Base-by-base conservation (phyloP, 2,113 vertebrate genomes). In the Paratilapia polleni region DNA sequence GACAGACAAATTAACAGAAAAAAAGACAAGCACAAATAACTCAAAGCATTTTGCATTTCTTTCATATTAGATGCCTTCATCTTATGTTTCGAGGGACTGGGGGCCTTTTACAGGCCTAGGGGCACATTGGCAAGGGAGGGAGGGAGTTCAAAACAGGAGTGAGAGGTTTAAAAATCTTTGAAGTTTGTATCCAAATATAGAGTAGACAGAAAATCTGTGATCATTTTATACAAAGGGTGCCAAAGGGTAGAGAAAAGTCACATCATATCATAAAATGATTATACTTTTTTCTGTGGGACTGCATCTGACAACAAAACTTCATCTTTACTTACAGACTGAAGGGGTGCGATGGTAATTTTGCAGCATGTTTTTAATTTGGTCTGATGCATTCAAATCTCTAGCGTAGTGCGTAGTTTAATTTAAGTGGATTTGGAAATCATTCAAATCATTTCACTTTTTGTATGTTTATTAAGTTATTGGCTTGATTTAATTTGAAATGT, bases 141-240 rank as follows among this genome's bases (percentile, higher is more conserved):
- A 57, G 24, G 24, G 22, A n/a, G 75, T 73, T 78, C 43, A 11
- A 63, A 77, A 63, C 73, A 38, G 47, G 47, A 81, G 63, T 24
- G 73, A 43, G 36, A 70, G 78, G 62, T 84, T 49, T 68, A 28
- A 58, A 43, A 36, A 80, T 57, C 61, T 60, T 26, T 78, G 19
- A 75, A 34, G 60, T 68, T 70, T 61, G 31, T 8, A 66, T 54
- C 52, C 52, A 73, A 73, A 73, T 54, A 0, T 73, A 73, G 68
- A 54, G 20, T 73, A 73, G 26, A 54, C 47, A 73, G 26, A n/a
- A 54, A 73, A 34, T 31, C 47, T 73, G 68, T 14, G 47, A 73
- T 73, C 26, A 52, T 6, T 52, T 73, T 52, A 73, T 5, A 73
- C 43, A 73, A 73, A 26, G 49, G 26, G 10, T 26, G n/a, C 19